Percentiles rank a stretch among this genome's conserved stretches.
Evolutionary conservation across 1,140 invertebrate genomes (phyloP).

Genomic region (Littorina saxatilis): DNA sequence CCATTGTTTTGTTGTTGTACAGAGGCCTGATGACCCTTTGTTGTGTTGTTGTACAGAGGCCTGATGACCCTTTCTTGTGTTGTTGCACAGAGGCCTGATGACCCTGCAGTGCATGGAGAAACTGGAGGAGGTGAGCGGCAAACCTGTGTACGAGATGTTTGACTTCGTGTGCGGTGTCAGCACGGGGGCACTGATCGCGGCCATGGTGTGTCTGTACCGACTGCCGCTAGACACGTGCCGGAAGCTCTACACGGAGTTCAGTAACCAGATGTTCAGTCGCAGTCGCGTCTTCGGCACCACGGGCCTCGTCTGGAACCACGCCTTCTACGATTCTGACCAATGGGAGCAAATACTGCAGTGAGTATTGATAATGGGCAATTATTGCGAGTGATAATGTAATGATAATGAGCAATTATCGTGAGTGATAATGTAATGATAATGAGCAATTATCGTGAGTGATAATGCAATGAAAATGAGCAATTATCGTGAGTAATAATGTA

Average conservation of each 20-base stretch:
- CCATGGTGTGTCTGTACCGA: constrained; percentile 74
- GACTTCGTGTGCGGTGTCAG: constrained; percentile 95
- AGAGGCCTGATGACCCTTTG: no score
- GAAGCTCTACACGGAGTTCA: constrained; percentile 83
- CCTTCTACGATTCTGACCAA: constrained; percentile 91
- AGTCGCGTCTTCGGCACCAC: constrained; percentile 85
- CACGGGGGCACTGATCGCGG: constrained; percentile 82
- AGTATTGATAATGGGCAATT: constrained; percentile 32
- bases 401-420: no score
- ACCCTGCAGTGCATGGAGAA: constrained; percentile 88
- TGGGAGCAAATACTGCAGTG: constrained; percentile 89
- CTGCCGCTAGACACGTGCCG: constrained; percentile 80
- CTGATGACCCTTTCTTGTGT: no score
- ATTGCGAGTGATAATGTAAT: no score
- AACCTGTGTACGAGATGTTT: constrained; percentile 81
- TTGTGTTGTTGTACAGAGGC: no score
- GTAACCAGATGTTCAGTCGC: constrained; percentile 84
- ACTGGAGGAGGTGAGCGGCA: constrained; percentile 81
- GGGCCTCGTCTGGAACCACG: constrained; percentile 88
- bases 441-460: background rate
- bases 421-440: background rate
- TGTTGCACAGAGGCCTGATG: constrained; percentile 83
- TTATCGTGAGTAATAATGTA: no score
- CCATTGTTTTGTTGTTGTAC: no score
- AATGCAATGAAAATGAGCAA: no score